Percentiles rank a stretch among this genome's conserved stretches.
Evolutionary conservation across 2,888 invertebrate species (phyloP).

Genomic region (Pandemis cinnamomeana): DNA sequence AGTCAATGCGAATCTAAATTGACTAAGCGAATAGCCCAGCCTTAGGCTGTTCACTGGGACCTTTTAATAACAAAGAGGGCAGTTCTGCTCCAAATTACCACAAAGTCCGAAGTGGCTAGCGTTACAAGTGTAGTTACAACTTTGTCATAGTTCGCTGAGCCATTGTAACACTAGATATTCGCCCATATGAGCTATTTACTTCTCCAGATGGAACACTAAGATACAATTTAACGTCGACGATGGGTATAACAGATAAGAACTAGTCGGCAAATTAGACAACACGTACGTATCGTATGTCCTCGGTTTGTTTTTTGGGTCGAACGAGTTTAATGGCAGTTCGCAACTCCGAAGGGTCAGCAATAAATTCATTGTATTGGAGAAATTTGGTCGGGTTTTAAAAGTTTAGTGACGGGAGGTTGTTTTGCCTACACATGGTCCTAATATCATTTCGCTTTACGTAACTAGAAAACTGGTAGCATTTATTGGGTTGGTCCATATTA

Average conservation of each 20-base stretch:
- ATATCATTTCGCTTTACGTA: neutral
- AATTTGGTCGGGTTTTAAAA: slow-evolving; percentile 35
- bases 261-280: slow-evolving; percentile 48
- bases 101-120: slow-evolving; percentile 39
- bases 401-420: slow-evolving; percentile 34
- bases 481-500: neutral
- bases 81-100: slow-evolving; percentile 11
- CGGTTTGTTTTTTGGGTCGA: slow-evolving; percentile 43
- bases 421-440: slow-evolving; percentile 23
- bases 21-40: slow-evolving; percentile 50
- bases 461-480: neutral
- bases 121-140: slow-evolving; percentile 23
- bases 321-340: slow-evolving; percentile 41
- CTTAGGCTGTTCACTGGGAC: slow-evolving; percentile 48
- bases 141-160: slow-evolving; percentile 26
- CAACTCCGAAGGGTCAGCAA: slow-evolving; percentile 39
- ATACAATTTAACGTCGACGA: slow-evolving; percentile 64
- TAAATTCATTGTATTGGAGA: slow-evolving; percentile 40
- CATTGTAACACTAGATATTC: slow-evolving; percentile 48
- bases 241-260: slow-evolving; percentile 62
- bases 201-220: slow-evolving; percentile 56
- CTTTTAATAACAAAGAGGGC: slow-evolving; percentile 47
- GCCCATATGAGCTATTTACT: slow-evolving; percentile 65
- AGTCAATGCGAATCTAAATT: slow-evolving; percentile 44
- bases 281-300: slow-evolving; percentile 37